These are phyloP conservation scores for Trissolcus brochymenae DNA, from an alignment of 2,888 invertebrate species.

Conservation along the genomic window DNA sequence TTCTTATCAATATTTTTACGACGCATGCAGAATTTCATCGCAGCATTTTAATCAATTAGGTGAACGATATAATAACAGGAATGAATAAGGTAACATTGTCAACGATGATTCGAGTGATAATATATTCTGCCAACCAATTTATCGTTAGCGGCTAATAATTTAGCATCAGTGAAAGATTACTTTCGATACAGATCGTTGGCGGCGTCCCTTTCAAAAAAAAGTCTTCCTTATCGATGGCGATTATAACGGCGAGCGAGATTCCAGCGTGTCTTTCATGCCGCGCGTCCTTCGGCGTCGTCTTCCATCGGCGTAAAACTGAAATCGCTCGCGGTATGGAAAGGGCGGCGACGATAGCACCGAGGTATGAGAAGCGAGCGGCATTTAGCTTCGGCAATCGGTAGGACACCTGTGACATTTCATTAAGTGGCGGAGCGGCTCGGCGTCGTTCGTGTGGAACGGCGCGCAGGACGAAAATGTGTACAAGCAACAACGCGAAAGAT, in stretches of 20 bases:
- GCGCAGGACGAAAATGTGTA: constrained; percentile 27
- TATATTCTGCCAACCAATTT: constrained; percentile 36
- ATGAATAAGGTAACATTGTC: constrained; percentile 31
- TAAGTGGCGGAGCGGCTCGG: constrained; percentile 65
- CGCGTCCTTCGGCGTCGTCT: constrained; percentile 62
- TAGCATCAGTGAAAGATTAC: constrained; percentile 42
- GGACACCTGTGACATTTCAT: constrained; percentile 76
- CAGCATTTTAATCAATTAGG: constrained; percentile 24
- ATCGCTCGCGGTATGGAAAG: constrained; percentile 59
- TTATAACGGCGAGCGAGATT: constrained; percentile 54
- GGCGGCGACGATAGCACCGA: constrained; percentile 59
- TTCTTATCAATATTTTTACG: background rate
- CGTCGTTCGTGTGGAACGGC: constrained; percentile 54
- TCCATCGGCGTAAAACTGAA: constrained; percentile 64
- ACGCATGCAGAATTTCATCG: constrained; percentile 16
- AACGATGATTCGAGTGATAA: constrained; percentile 37
- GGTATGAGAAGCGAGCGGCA: constrained; percentile 72
- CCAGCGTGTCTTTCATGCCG: constrained; percentile 58
- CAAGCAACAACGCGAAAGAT: constrained; percentile 43
- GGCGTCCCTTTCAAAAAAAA: constrained; percentile 50
- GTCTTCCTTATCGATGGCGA: constrained; percentile 56
- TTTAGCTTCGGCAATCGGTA: constrained; percentile 72
- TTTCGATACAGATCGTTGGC: constrained; percentile 51
- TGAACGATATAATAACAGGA: constrained; percentile 24
- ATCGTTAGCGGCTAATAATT: constrained; percentile 49